Conservation (phyloP, 1,140 invertebrate species). For the Luehdorfia chinensis region DNA sequence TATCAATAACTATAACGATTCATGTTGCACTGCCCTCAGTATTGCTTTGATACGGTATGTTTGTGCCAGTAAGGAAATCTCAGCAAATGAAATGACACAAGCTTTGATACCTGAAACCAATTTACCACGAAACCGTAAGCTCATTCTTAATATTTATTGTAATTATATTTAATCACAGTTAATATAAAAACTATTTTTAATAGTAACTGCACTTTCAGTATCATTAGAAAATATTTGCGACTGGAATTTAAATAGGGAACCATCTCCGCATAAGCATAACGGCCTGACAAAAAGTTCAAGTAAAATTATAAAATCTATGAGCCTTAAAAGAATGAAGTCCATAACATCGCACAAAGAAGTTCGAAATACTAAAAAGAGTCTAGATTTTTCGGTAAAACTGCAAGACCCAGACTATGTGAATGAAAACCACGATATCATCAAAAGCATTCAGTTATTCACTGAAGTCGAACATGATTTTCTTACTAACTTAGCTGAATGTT, state of each 20-base stretch:
- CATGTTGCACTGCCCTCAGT: constrained; percentile 70
- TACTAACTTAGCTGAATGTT: constrained; percentile 37
- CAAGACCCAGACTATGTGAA: not conserved
- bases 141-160: constrained; percentile 1
- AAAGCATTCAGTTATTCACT: not conserved
- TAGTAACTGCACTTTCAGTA: no score
- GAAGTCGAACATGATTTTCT: constrained; percentile 27
- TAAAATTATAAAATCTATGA: constrained; percentile 33
- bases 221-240: constrained; percentile 29
- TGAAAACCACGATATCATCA: not conserved
- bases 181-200: no score
- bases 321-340: constrained; percentile 34
- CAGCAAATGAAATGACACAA: constrained; percentile 50
- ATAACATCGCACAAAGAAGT: constrained; percentile 31
- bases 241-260: constrained; percentile 47
- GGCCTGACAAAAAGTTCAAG: constrained; percentile 30
- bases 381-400: not conserved
- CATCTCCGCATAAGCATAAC: constrained; percentile 20
- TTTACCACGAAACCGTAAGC: not conserved
- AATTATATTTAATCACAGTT: no score
- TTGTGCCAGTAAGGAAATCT: constrained; percentile 47
- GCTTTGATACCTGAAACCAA: constrained; percentile 46
- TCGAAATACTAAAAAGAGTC: constrained; percentile 25
- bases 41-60: constrained; percentile 61
- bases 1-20: constrained; percentile 71